phyloP scores from a whole-genome alignment of 2,888 invertebrate species.

The Ophraella communa region DNA sequence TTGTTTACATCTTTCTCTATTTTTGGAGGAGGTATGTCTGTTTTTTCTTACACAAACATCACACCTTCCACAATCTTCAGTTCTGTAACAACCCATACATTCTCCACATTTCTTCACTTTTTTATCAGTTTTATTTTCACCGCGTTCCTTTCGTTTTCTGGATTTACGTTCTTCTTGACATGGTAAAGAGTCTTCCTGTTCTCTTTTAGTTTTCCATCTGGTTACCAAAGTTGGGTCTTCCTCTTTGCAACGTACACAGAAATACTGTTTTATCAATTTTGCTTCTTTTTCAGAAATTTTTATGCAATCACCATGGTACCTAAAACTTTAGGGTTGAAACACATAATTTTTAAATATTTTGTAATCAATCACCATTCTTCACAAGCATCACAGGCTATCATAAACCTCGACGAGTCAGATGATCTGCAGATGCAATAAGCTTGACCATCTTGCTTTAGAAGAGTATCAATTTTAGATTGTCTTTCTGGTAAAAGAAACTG shows the following conservation, averaged over 20 bases:
- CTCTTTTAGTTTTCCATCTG: slow-evolving; percentile 56
- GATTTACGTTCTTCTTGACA: slow-evolving; percentile 48
- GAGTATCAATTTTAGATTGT: slow-evolving; percentile 87
- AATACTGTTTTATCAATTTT: slow-evolving; percentile 91
- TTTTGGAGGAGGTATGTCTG: slow-evolving; percentile 48
- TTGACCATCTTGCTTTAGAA: slow-evolving; percentile 87
- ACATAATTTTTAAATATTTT: not conserved
- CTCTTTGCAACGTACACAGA: slow-evolving; percentile 83
- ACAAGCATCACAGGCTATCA: slow-evolving; percentile 98
- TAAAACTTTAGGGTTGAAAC: slow-evolving; percentile 21
- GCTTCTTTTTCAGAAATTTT: slow-evolving; percentile 93
- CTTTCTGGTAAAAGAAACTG: slow-evolving; percentile 89
- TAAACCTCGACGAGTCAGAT: slow-evolving; percentile 92
- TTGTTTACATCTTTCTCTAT: slow-evolving; percentile 62
- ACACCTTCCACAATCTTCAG: slow-evolving; percentile 75
- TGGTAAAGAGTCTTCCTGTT: slow-evolving; percentile 33
- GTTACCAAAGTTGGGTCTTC: slow-evolving; percentile 82
- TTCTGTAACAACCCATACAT: slow-evolving; percentile 75
- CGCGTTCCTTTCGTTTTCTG: slow-evolving; percentile 52
- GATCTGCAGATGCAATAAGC: slow-evolving; percentile 95
- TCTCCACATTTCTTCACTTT: slow-evolving; percentile 71
- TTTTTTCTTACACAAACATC: slow-evolving; percentile 65
- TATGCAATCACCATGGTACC: slow-evolving; percentile 96
- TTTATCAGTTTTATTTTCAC: slow-evolving; percentile 57
- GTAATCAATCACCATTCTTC: slow-evolving; percentile 81